phyloP scores from a whole-genome alignment of 2,797 vertebrate genomes.

The Prionace glauca region DNA sequence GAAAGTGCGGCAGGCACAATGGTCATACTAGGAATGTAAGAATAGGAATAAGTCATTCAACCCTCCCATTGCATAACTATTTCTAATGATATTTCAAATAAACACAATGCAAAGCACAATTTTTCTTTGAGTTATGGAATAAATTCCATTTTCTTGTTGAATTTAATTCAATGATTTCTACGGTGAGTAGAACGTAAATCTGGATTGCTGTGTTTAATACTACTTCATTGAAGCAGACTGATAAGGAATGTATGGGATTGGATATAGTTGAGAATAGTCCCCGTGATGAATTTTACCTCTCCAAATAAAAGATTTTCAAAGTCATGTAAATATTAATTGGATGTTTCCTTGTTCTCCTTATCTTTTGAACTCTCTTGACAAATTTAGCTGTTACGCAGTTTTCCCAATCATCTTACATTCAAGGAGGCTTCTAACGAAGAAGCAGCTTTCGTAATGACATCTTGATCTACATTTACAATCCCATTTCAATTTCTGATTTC shows the following conservation, averaged over 20 bases:
- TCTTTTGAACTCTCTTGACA: background rate
- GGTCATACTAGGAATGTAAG: too few relatives aligned
- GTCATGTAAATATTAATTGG: too few relatives aligned
- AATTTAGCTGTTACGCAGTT: background rate
- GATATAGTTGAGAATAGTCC: background rate
- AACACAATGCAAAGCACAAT: background rate
- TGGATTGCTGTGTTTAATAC: background rate
- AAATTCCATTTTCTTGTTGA: background rate
- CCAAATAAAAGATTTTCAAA: background rate
- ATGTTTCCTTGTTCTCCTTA: background rate
- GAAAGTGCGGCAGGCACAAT: too few relatives aligned
- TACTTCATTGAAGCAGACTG: background rate
- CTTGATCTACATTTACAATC: background rate
- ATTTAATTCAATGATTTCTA: too few relatives aligned
- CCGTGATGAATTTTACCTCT: background rate
- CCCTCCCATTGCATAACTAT: too few relatives aligned
- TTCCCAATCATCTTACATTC: background rate
- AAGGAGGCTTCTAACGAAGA: background rate
- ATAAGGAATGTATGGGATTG: background rate
- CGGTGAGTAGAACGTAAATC: background rate
- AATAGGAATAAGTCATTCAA: too few relatives aligned
- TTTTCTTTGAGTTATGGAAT: background rate
- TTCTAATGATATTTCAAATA: background rate
- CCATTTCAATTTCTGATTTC: background rate
- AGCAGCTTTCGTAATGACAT: background rate